Conservation (phyloP, 1,140 invertebrate species). For the Apis florea region DNA sequence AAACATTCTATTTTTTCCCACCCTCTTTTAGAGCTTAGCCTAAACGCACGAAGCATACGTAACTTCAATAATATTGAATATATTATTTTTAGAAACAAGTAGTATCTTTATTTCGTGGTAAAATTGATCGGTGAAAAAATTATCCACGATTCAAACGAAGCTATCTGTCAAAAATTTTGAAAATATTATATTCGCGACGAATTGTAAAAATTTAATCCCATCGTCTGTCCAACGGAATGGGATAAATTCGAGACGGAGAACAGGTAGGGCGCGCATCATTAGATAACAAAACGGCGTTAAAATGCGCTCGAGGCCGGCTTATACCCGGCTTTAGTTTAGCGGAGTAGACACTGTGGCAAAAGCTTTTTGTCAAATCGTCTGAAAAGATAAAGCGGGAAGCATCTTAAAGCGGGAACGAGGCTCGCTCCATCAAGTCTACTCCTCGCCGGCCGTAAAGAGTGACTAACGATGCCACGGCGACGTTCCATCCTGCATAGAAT, state of each 20-base stretch:
- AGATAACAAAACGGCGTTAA: slow-evolving; percentile 27
- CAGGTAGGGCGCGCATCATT: slow-evolving; percentile 22
- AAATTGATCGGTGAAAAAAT: too few relatives aligned
- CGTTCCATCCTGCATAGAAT: slow-evolving; percentile 23
- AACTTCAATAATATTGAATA: too few relatives aligned
- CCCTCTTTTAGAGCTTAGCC: too few relatives aligned
- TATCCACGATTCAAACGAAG: too few relatives aligned
- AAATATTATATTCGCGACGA: not conserved
- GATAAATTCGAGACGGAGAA: not conserved
- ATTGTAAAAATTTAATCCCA: not conserved
- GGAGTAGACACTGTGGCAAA: slow-evolving; percentile 37
- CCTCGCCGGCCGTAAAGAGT: slow-evolving; percentile 30
- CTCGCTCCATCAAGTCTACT: slow-evolving; percentile 42
- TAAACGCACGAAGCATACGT: too few relatives aligned
- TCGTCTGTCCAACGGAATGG: not conserved
- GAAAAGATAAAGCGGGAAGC: slow-evolving; percentile 67
- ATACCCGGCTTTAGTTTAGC: slow-evolving; percentile 59
- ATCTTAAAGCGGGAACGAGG: slow-evolving; percentile 57
- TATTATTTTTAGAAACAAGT: too few relatives aligned
- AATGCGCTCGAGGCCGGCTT: not conserved
- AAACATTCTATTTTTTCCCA: too few relatives aligned
- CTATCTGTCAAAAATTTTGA: not conserved
- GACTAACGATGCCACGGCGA: slow-evolving; percentile 41
- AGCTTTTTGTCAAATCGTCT: slow-evolving; percentile 69
- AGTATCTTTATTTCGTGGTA: too few relatives aligned